These are phyloP conservation scores for Camponotus fellah DNA, from an alignment of 2,888 invertebrate genomes.

Conservation along the genomic window DNA sequence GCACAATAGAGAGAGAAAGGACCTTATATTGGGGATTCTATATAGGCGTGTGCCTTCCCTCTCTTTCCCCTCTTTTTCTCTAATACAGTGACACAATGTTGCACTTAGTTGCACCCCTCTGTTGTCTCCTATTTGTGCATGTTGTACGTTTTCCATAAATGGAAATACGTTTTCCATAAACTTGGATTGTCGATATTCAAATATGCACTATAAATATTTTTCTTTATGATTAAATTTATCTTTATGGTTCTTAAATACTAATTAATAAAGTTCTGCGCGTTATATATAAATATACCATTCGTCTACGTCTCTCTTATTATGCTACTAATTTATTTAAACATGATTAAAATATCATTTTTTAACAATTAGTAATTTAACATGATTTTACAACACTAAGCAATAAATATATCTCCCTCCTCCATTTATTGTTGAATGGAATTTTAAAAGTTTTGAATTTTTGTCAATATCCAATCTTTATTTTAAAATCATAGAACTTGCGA, in stretches of 20 bases:
- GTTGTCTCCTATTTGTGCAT: constrained; percentile 16
- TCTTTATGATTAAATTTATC: no score
- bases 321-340: neutral
- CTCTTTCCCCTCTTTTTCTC: constrained; percentile 47
- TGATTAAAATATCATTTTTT: neutral
- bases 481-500: neutral
- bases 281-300: neutral
- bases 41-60: constrained; percentile 71
- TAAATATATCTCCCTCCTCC: neutral
- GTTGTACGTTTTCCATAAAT: constrained; percentile 20
- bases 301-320: neutral
- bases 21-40: constrained; percentile 68
- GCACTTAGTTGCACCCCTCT: constrained; percentile 29
- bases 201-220: constrained; percentile 19
- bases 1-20: constrained; percentile 70
- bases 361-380: neutral
- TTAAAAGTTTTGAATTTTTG: neutral
- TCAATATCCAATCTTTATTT: neutral
- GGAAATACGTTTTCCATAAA: neutral
- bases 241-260: neutral
- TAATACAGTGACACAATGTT: constrained; percentile 62
- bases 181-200: constrained; percentile 15
- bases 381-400: neutral
- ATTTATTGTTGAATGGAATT: neutral
- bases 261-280: neutral